Conservation (phyloP, 2,888 invertebrate species). For the Taenaris catops region DNA sequence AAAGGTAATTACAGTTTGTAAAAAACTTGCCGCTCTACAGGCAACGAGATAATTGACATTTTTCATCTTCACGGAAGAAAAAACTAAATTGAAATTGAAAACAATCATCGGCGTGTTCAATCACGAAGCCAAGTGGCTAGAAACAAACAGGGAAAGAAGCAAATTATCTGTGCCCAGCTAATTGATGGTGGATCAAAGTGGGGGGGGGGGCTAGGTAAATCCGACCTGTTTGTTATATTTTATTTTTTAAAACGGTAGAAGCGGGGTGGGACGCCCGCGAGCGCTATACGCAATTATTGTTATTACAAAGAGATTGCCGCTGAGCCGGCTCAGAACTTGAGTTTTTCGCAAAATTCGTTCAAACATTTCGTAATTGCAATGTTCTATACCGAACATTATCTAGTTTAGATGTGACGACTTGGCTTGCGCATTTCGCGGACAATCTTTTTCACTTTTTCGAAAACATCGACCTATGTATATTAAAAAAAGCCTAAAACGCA, state of each 20-base stretch:
- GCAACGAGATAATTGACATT: constrained; percentile 36
- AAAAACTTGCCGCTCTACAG: constrained; percentile 33
- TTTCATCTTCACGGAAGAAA: constrained; percentile 37
- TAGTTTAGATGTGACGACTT: too few species aligned
- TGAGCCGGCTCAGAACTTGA: constrained; percentile 62
- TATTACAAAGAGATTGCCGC: constrained; percentile 74
- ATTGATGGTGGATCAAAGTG: constrained; percentile 71
- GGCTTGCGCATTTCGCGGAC: too few species aligned
- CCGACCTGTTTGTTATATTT: constrained; percentile 48
- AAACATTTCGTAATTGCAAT: constrained; percentile 48
- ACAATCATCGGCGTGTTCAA: constrained; percentile 56
- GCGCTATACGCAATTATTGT: constrained; percentile 74
- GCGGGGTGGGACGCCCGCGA: constrained; percentile 45
- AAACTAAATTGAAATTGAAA: constrained; percentile 43
- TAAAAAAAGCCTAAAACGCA: too few species aligned
- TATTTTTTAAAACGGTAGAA: constrained; percentile 41
- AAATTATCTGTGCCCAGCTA: constrained; percentile 70
- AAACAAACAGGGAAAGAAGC: constrained; percentile 52
- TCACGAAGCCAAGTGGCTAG: constrained; percentile 53
- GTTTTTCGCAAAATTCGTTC: constrained; percentile 56
- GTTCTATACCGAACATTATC: too few species aligned
- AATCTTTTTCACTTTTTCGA: too few species aligned
- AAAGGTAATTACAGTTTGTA: constrained; percentile 32
- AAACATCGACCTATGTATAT: too few species aligned
- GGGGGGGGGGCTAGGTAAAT: constrained; percentile 54